Percentiles rank a stretch among this genome's conserved stretches.
Conservation (phyloP, 2,797 vertebrate genomes). For the Alcedo quadribrachys region DNA sequence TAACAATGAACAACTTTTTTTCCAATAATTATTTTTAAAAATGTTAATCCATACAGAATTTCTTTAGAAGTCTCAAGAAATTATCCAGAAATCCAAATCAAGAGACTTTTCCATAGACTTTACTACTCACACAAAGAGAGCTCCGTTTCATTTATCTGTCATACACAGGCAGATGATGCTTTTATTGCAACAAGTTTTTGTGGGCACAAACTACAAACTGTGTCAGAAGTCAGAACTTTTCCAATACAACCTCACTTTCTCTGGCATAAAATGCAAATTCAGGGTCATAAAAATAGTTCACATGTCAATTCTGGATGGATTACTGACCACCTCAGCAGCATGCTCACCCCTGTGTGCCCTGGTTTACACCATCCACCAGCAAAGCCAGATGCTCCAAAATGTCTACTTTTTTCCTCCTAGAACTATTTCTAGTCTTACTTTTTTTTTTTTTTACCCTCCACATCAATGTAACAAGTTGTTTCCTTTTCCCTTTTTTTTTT, state of each 20-base stretch:
- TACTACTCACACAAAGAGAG: neutral
- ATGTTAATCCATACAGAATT: slow-evolving; percentile 10
- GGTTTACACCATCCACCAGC: neutral
- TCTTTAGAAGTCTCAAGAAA: slow-evolving; percentile 27
- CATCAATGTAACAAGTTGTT: neutral
- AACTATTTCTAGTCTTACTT: neutral
- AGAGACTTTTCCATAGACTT: neutral
- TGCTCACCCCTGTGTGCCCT: neutral
- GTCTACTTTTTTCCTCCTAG: neutral
- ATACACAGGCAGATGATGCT: neutral
- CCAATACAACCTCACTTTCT: neutral
- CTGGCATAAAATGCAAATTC: neutral
- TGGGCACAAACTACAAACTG: neutral
- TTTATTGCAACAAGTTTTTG: neutral
- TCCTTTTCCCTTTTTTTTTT: neutral
- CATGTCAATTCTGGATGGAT: neutral
- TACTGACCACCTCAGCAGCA: neutral
- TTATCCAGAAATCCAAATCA: neutral
- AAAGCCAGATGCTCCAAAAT: neutral
- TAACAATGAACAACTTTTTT: slow-evolving; percentile 48
- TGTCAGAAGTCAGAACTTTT: neutral
- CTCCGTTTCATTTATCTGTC: neutral
- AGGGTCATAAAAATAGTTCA: neutral
- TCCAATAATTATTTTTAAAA: neutral
- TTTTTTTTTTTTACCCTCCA: neutral